These are phyloP conservation scores for Cryptus armator DNA, from an alignment of 2,888 invertebrate species.

Conservation along the genomic window DNA sequence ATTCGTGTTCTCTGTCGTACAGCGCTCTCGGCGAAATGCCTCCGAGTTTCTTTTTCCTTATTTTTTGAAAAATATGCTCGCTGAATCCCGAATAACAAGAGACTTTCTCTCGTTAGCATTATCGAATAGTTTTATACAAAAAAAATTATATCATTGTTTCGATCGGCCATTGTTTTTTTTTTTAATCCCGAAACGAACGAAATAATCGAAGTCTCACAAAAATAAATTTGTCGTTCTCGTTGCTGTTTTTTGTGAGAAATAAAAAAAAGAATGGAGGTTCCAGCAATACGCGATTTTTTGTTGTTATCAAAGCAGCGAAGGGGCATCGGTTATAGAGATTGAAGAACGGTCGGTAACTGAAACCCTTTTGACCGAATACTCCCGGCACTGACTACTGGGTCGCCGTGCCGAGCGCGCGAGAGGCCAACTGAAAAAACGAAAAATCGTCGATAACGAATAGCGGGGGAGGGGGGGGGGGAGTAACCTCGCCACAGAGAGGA, in stretches of 20 bases:
- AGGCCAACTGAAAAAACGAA: not conserved
- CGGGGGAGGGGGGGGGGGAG: not conserved
- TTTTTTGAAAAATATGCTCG: not conserved
- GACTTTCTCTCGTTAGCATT: not conserved
- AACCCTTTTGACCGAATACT: conserved; percentile 15
- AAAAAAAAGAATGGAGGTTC: not conserved
- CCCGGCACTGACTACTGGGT: not conserved
- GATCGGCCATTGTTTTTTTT: not conserved
- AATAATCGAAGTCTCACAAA: not conserved
- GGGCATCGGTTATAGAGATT: not conserved
- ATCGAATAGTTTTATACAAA: not conserved
- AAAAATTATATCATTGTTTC: not conserved
- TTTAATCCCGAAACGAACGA: not conserved
- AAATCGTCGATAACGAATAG: conserved; percentile 42
- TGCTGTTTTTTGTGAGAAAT: not conserved
- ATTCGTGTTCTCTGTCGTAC: conserved; percentile 29
- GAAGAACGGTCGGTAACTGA: not conserved
- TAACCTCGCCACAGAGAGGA: conserved; percentile 7
- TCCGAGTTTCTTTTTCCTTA: not conserved
- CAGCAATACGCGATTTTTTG: not conserved
- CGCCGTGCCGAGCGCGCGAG: not conserved
- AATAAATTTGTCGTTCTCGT: not conserved
- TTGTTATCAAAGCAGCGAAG: conserved; percentile 5
- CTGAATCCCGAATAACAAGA: not conserved
- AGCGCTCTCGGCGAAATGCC: not conserved